phyloP scores from a whole-genome alignment of 2,113 vertebrate species.

The Malurus cyaneus region DNA sequence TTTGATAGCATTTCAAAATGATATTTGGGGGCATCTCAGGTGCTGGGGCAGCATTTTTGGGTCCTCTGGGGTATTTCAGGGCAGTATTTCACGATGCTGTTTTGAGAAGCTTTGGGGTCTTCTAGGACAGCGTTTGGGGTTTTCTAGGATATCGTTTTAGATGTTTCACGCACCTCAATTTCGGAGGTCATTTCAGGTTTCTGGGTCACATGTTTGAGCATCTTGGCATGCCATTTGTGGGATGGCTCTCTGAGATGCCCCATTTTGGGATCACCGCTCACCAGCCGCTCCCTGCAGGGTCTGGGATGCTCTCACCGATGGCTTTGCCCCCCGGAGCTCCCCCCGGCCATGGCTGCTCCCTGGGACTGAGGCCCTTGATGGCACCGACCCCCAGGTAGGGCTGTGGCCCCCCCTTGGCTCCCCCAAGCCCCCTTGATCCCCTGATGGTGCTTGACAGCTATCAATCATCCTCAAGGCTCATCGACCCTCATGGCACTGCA shows the following conservation, averaged over 20 bases:
- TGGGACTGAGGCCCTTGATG: not conserved
- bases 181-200: not conserved
- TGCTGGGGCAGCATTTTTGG: not conserved
- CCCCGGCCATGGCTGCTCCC: conserved; percentile 33
- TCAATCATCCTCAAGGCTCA: not conserved
- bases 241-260: fast-evolving
- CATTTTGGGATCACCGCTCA: not conserved
- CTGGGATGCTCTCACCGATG: conserved; percentile 61
- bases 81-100: not conserved
- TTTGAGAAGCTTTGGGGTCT: not conserved
- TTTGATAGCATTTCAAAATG: not conserved
- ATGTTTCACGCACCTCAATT: not conserved
- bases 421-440: not conserved
- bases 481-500: fast-evolving
- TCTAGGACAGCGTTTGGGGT: not conserved
- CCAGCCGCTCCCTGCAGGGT: conserved; percentile 21
- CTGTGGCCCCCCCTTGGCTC: not conserved
- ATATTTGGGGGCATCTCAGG: not conserved
- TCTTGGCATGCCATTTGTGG: fast-evolving
- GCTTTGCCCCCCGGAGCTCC: conserved; percentile 43
- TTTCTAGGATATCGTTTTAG: not conserved
- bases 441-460: not conserved
- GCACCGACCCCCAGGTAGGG: conserved; percentile 2
- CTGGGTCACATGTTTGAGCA: not conserved
- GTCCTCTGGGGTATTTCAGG: not conserved